phyloP scores from a whole-genome alignment of 2,888 invertebrate species.

The Eristalis intricaria region DNA sequence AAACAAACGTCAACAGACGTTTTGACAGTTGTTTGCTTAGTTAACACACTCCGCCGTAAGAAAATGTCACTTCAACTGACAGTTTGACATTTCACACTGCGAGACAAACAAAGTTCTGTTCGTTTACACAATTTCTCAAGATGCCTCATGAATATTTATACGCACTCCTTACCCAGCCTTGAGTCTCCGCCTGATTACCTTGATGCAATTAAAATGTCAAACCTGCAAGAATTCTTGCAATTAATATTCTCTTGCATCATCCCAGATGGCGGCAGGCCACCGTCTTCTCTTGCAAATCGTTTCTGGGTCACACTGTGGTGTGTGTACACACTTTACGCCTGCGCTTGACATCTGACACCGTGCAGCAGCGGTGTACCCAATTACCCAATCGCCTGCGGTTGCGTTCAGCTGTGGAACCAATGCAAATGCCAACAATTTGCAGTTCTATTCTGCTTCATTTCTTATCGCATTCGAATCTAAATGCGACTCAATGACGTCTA shows the following conservation, averaged over 20 bases:
- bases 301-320: background rate
- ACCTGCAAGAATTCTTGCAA: conserved; percentile 1
- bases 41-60: background rate
- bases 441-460: background rate
- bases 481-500: background rate
- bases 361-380: background rate
- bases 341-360: conserved; percentile 23
- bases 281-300: background rate
- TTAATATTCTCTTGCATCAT: background rate
- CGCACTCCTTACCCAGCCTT: background rate
- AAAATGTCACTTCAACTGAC: background rate
- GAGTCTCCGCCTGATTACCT: background rate
- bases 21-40: background rate
- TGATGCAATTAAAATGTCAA: background rate
- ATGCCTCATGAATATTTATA: background rate
- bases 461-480: background rate
- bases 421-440: conserved; percentile 3
- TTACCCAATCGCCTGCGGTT: background rate
- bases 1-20: background rate
- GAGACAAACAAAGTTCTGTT: background rate
- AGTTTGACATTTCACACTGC: background rate
- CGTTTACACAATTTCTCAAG: background rate
- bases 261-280: background rate
- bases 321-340: conserved; percentile 8
- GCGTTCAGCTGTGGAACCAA: background rate